Percentiles rank a stretch among this genome's conserved stretches.
Evolutionary conservation across 2,888 invertebrate species (phyloP).

Genomic region (Drosophila gaucha): DNA sequence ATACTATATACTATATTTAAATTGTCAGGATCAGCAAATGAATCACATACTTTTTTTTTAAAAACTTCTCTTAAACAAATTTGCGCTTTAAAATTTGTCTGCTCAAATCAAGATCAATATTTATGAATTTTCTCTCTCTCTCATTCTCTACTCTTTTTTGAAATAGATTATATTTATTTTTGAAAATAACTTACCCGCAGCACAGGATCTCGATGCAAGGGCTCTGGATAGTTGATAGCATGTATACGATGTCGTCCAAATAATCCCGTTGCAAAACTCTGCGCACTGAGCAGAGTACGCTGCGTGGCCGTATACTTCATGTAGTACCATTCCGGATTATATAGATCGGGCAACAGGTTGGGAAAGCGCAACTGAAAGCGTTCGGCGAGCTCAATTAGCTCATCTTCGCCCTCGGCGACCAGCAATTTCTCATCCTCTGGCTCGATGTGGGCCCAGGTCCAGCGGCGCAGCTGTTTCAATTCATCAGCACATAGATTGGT

Average conservation of each 20-base stretch:
- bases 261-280: constrained; percentile 90
- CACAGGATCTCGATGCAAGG: constrained; percentile 88
- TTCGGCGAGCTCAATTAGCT: constrained; percentile 90
- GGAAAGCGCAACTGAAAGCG: constrained; percentile 91
- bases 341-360: constrained; percentile 87
- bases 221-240: constrained; percentile 88
- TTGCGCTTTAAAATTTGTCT: neutral
- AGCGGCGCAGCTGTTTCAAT: constrained; percentile 85
- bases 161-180: neutral
- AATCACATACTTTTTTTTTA: no score
- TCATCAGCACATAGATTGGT: constrained; percentile 85
- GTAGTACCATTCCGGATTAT: constrained; percentile 86
- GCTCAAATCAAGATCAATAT: neutral
- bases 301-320: constrained; percentile 92
- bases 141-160: neutral
- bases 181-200: constrained; percentile 86
- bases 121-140: neutral
- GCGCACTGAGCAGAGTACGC: constrained; percentile 90
- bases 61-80: no score
- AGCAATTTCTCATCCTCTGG: constrained; percentile 87
- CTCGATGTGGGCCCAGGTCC: constrained; percentile 86
- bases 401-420: constrained; percentile 90
- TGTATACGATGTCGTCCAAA: constrained; percentile 88
- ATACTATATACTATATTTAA: no score
- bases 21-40: no score